Evolutionary conservation across 2,113 vertebrate species (phyloP), one percentile per base, ranked within the genome.

Genomic region (Plectropomus leopardus): DNA sequence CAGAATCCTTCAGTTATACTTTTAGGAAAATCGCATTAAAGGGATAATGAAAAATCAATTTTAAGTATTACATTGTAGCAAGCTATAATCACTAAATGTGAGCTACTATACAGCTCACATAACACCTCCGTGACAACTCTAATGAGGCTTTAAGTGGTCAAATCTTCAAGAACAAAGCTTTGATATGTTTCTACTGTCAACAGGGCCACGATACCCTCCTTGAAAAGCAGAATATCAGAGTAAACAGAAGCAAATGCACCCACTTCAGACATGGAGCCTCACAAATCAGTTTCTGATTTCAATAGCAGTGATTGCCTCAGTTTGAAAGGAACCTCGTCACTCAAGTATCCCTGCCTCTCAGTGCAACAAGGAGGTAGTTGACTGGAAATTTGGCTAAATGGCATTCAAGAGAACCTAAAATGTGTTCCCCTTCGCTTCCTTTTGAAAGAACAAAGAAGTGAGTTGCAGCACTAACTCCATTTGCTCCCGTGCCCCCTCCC

Each of bases 381-480:
- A 58, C 67, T 81, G 44, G 32, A 82, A 78, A 74, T 64, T 40
- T 34, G 8, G 4, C 40, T 61, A 72, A 84, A 76, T 73, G 57
- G 48, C 24, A 17, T 77, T 86, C 24, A 64, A 75, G 13, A 75
- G 55, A 86, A 67, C 50, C 36, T 51, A 19, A 61, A 32, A 78
- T 5, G 5, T 64, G 60, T 53, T 72, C n/a, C n/a, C 57, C 71
- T 86, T 1, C 0, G 0, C 34, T 54, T 60, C 36, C 45, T 64
- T 79, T 84, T 54, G 7, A 80, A 61, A 55, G 80, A 84, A 87
- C 70, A 89, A 81, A 83, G 44, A 47, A 61, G 63, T 9, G 28
- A 72, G 68, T 30, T 16, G 2, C 0, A 2, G 23, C 17, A 2
- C 72, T 44, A 72, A 69, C 61, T 72, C 74, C 14, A 6, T 34